These are phyloP conservation scores for Margarornis squamiger DNA, from an alignment of 2,797 vertebrate genomes.

Conservation along the genomic window DNA sequence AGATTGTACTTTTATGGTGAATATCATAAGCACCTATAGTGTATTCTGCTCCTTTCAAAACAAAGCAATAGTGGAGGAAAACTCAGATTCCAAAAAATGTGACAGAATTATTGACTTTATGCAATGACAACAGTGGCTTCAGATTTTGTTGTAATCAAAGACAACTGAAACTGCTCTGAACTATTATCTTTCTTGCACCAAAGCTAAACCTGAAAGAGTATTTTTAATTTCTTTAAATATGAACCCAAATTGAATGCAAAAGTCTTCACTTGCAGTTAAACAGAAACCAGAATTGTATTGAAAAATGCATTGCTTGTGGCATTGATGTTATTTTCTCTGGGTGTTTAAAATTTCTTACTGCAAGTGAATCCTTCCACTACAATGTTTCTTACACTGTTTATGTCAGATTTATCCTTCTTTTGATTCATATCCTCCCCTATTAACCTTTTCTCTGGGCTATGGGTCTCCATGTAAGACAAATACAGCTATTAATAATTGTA, in stretches of 20 bases:
- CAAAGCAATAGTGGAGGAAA: background rate
- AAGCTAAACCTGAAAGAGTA: background rate
- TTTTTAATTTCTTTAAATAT: background rate
- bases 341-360: background rate
- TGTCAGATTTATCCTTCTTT: background rate
- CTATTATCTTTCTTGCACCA: background rate
- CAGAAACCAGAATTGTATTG: background rate
- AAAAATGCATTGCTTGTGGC: background rate
- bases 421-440: background rate
- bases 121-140: background rate
- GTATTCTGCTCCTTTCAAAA: background rate
- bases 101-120: background rate
- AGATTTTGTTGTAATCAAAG: background rate
- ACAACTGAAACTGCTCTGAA: background rate
- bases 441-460: background rate
- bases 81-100: background rate
- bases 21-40: background rate
- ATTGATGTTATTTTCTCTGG: background rate
- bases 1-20: background rate
- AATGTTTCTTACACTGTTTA: background rate
- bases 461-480: conserved; percentile 14
- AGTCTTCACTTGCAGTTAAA: background rate
- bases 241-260: background rate
- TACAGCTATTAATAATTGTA: background rate
- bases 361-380: background rate